Evolutionary conservation across 2,797 vertebrate species (phyloP).

Genomic region (Cottoperca gobio): DNA sequence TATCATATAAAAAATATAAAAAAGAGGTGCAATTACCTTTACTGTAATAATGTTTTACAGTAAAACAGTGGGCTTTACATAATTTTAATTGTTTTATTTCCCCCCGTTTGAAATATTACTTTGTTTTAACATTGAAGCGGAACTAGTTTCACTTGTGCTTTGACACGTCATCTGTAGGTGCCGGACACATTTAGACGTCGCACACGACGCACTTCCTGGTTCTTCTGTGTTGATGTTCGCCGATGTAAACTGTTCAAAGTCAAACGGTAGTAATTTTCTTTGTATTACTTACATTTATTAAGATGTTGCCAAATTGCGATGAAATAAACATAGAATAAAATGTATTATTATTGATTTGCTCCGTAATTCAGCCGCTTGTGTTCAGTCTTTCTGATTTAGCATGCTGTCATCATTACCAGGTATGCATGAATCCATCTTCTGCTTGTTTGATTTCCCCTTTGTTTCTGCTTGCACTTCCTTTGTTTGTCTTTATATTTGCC

Average conservation of each 20-base stretch:
- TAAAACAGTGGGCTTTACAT: too few species aligned
- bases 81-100: not conserved
- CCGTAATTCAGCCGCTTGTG: constrained; percentile 21
- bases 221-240: constrained; percentile 46
- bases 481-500: not conserved
- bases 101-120: fast-evolving
- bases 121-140: constrained; percentile 42
- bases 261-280: constrained; percentile 39
- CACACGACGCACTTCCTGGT: constrained; percentile 66
- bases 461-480: not conserved
- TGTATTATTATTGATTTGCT: not conserved
- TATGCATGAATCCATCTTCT: constrained; percentile 51
- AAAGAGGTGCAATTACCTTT: too few species aligned
- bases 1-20: too few species aligned
- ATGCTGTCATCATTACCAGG: constrained; percentile 73
- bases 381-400: constrained; percentile 43
- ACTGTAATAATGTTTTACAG: too few species aligned
- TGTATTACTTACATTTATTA: not conserved
- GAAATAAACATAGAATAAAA: not conserved
- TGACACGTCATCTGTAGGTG: constrained; percentile 84
- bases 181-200: constrained; percentile 76
- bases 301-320: not conserved
- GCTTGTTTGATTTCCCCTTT: not conserved
- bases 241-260: constrained; percentile 26
- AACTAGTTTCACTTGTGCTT: constrained; percentile 59